Evolutionary conservation across 2,113 vertebrate genomes (phyloP).

Genomic region (Aramus guarauna): DNA sequence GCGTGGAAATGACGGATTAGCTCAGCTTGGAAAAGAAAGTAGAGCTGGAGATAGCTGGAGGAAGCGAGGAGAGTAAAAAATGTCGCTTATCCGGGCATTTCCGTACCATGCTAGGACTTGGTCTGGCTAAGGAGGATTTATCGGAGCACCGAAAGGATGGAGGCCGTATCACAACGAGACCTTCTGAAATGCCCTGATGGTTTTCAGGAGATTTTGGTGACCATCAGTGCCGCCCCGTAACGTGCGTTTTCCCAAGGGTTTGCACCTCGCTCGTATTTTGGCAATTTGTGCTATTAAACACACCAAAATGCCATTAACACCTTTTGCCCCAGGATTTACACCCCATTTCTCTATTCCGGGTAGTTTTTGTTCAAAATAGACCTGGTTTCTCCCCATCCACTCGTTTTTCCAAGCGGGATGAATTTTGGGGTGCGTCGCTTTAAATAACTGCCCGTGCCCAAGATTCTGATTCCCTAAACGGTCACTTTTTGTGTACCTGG

Average conservation of each 20-base stretch:
- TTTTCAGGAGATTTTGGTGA: background rate
- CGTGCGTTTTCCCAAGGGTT: background rate
- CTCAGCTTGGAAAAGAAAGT: background rate
- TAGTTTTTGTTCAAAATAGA: background rate
- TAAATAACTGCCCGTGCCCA: background rate
- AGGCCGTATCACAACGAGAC: rapidly evolving
- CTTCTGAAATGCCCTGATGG: background rate
- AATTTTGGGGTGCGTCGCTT: background rate
- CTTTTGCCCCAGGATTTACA: rapidly evolving
- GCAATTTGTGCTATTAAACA: background rate
- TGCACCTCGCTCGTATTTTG: background rate
- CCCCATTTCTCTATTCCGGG: rapidly evolving
- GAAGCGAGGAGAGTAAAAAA: background rate
- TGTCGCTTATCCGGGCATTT: rapidly evolving
- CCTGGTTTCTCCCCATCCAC: background rate
- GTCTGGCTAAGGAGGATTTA: background rate
- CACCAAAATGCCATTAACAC: rapidly evolving
- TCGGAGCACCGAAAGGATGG: background rate
- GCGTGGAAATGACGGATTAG: background rate
- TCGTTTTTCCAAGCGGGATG: background rate
- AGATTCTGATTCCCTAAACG: too few species aligned
- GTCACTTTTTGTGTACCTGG: too few species aligned
- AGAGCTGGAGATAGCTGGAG: background rate
- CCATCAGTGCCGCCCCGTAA: background rate
- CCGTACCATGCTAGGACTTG: rapidly evolving